These are phyloP conservation scores for Timandra comae DNA, from an alignment of 2,888 invertebrate genomes.

Conservation along the genomic window DNA sequence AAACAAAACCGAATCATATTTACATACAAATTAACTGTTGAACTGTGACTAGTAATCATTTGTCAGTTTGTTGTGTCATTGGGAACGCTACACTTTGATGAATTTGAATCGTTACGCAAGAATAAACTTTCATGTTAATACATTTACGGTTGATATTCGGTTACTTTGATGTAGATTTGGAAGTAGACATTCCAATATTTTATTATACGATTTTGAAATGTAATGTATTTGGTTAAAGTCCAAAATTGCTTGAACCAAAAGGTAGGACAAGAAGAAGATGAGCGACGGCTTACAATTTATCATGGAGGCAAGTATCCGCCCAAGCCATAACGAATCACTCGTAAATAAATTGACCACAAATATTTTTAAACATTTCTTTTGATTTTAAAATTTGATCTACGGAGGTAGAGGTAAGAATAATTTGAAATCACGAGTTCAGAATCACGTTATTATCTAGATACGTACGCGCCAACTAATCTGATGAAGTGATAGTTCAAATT, in stretches of 20 bases:
- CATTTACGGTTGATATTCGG: constrained; percentile 44
- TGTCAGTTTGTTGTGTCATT: constrained; percentile 69
- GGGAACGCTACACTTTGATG: constrained; percentile 39
- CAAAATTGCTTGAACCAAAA: constrained; percentile 20
- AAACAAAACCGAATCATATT: constrained; percentile 46
- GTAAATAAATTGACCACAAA: constrained; percentile 74
- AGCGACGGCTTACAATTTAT: constrained; percentile 65
- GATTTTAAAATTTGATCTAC: constrained; percentile 19
- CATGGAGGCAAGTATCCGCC: constrained; percentile 72
- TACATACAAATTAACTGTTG: constrained; percentile 70
- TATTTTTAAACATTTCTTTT: constrained; percentile 62
- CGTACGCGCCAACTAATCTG: no score
- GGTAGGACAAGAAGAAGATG: constrained; percentile 44
- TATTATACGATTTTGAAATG: constrained; percentile 24
- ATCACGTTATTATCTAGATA: no score
- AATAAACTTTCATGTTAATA: constrained; percentile 26
- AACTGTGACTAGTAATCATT: constrained; percentile 66
- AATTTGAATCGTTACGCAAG: constrained; percentile 24
- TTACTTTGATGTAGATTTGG: neutral
- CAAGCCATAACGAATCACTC: constrained; percentile 69
- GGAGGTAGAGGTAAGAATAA: no score
- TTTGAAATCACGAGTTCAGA: no score
- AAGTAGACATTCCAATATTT: neutral
- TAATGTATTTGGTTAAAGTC: constrained; percentile 27
- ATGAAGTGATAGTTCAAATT: constrained; percentile 32